These are phyloP conservation scores for Dipodomys merriami DNA, from an alignment of 2,113 vertebrate genomes.

Conservation along the genomic window DNA sequence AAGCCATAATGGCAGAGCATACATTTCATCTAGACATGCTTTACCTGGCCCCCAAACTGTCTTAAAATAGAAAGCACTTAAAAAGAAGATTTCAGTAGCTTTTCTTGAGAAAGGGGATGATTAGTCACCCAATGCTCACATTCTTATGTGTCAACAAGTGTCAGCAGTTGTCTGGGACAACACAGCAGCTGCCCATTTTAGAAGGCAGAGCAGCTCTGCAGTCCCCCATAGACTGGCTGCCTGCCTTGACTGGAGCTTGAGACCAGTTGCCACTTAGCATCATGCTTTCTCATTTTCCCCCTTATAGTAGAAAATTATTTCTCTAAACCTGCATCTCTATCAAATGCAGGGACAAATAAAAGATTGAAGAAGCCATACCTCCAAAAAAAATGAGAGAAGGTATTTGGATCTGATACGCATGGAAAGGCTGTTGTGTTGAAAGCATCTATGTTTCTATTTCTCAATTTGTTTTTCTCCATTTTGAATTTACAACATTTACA, in stretches of 20 bases:
- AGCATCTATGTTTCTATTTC: constrained; percentile 64
- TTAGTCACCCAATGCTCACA: constrained; percentile 48
- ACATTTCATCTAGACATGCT: not conserved
- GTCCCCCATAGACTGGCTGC: constrained; percentile 14
- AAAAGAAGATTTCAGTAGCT: constrained; percentile 38
- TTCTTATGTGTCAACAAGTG: constrained; percentile 59
- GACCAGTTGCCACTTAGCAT: constrained; percentile 57
- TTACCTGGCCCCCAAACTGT: not conserved
- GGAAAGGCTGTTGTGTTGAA: constrained; percentile 68
- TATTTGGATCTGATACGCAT: constrained; percentile 76
- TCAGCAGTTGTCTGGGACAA: constrained; percentile 43
- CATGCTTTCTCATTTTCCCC: constrained; percentile 1
- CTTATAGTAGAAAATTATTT: constrained; percentile 41
- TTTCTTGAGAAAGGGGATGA: constrained; percentile 56
- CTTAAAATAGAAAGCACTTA: constrained; percentile 19
- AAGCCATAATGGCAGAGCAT: constrained; percentile 16
- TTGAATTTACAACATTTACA: constrained; percentile 64
- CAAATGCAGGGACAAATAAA: constrained; percentile 67
- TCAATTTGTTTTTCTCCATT: constrained; percentile 48
- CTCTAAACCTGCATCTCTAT: constrained; percentile 60
- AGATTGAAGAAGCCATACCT: constrained; percentile 65
- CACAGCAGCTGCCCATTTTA: not conserved
- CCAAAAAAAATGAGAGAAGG: constrained; percentile 61
- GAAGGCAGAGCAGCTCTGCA: not conserved
- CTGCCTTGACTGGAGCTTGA: constrained; percentile 47